Evolutionary conservation across 1,140 invertebrate genomes (phyloP).

Genomic region (Lepidurus apus): DNA sequence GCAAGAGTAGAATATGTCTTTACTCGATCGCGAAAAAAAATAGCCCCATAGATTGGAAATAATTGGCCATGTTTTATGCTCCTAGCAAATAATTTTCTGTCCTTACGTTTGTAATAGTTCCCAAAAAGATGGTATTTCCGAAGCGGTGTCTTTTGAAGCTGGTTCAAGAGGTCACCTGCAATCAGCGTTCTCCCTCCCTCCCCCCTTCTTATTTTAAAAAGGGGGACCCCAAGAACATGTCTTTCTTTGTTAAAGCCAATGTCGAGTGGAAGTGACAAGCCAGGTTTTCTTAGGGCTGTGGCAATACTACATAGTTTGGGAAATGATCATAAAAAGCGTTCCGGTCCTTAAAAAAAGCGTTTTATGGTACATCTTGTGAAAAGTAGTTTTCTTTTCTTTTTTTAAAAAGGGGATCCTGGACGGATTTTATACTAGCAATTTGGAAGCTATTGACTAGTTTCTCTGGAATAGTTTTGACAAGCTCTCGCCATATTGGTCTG

Average conservation of each 20-base stretch:
- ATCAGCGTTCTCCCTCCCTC: background rate
- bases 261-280: background rate
- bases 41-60: no score
- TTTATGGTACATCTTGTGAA: background rate
- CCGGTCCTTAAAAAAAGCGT: background rate
- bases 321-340: background rate
- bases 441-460: background rate
- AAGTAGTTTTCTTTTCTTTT: background rate
- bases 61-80: background rate
- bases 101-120: background rate
- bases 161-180: constrained; percentile 13
- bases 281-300: background rate
- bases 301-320: background rate
- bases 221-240: background rate
- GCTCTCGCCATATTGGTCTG: background rate
- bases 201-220: background rate
- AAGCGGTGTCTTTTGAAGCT: background rate
- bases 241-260: background rate
- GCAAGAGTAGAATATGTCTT: no score
- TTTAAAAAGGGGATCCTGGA: no score
- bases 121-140: background rate
- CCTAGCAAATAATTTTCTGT: background rate
- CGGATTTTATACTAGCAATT: background rate
- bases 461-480: background rate
- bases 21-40: no score